Evolutionary conservation across 2,113 vertebrate genomes (phyloP).

Genomic region (Camelus bactrianus): DNA sequence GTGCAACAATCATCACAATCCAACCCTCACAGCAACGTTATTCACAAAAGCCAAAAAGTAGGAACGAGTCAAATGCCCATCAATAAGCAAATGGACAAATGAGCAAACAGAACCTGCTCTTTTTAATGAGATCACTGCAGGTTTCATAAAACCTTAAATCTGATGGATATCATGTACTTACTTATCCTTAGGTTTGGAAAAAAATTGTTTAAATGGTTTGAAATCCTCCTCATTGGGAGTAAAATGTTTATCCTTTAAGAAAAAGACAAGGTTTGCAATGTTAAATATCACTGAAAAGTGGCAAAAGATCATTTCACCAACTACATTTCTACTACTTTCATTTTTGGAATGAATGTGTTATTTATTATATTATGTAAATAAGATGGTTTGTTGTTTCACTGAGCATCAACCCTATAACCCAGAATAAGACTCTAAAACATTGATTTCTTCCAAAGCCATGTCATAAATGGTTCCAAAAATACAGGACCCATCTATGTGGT

Average conservation of each 20-base stretch:
- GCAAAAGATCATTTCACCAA: background rate
- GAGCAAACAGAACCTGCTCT: background rate
- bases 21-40: background rate
- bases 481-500: slow-evolving; percentile 43
- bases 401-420: background rate
- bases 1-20: background rate
- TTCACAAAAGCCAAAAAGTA: background rate
- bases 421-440: background rate
- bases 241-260: slow-evolving; percentile 16
- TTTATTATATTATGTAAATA: background rate
- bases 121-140: background rate
- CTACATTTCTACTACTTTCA: background rate
- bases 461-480: slow-evolving; percentile 70
- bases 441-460: slow-evolving; percentile 53
- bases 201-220: background rate
- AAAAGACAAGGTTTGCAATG: background rate
- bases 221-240: slow-evolving; percentile 17
- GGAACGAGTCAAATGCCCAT: background rate
- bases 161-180: background rate
- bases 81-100: background rate
- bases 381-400: background rate
- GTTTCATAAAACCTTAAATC: slow-evolving; percentile 10
- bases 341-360: slow-evolving; percentile 8
- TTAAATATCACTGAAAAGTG: background rate
- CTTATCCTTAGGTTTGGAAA: background rate